Percentiles rank a stretch among this genome's conserved stretches.
phyloP scores from a whole-genome alignment of 2,888 invertebrate genomes.

The Julus scanicus region DNA sequence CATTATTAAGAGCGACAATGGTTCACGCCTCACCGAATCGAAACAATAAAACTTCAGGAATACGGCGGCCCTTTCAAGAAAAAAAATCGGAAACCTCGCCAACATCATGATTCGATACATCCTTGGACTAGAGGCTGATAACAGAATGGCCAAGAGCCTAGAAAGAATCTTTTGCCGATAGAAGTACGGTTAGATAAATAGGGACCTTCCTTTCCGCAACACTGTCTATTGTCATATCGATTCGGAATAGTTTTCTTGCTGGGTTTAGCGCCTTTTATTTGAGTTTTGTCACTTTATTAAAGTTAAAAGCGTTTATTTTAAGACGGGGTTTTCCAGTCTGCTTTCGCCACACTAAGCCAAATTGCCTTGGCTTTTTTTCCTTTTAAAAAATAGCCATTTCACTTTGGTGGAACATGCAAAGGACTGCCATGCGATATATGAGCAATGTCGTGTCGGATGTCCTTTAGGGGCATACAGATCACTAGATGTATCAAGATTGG shows the following conservation, averaged over 20 bases:
- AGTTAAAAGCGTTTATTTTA: background rate
- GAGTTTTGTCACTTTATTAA: conserved; percentile 33
- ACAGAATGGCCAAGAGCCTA: background rate
- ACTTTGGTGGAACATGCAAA: too few relatives aligned
- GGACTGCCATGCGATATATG: too few relatives aligned
- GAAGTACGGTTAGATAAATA: conserved; percentile 22
- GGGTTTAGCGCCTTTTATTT: conserved; percentile 17
- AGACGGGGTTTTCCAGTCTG: background rate
- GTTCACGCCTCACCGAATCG: background rate
- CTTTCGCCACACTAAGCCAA: too few relatives aligned
- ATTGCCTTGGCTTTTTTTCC: background rate
- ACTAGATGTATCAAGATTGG: too few relatives aligned
- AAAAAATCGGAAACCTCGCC: background rate
- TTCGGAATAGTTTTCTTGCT: background rate
- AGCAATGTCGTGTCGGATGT: too few relatives aligned
- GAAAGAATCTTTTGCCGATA: background rate
- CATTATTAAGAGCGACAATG: conserved; percentile 48
- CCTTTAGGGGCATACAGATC: too few relatives aligned
- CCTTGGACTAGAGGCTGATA: background rate
- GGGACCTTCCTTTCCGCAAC: background rate
- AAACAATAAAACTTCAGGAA: conserved; percentile 1
- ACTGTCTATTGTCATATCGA: conserved; percentile 12
- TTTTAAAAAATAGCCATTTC: background rate
- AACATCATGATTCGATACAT: conserved; percentile 15
- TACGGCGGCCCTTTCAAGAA: background rate